Evolutionary conservation across 1,140 invertebrate species (phyloP).

Genomic region (Bacillus rossius): DNA sequence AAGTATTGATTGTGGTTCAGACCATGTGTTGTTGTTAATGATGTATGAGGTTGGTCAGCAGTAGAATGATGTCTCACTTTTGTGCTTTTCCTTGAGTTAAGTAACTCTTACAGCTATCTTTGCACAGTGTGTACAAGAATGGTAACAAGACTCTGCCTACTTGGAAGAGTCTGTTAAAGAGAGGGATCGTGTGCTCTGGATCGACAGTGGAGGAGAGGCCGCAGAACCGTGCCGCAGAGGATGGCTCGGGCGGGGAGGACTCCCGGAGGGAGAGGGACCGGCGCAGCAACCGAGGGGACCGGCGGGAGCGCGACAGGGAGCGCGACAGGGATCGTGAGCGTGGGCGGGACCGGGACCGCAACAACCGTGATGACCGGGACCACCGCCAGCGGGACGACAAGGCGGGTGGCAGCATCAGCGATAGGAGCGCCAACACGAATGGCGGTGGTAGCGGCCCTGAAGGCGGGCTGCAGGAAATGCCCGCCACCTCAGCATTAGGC

Average conservation of each 20-base stretch:
- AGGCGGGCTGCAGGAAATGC: no score
- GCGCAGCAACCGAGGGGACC: conserved; percentile 15
- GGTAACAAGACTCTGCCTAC: no score
- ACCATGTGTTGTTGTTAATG: no score
- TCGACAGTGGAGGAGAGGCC: conserved; percentile 19
- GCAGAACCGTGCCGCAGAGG: conserved; percentile 41
- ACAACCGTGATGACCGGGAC: conserved; percentile 36
- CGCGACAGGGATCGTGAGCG: conserved; percentile 23
- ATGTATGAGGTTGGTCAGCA: no score
- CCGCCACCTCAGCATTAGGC: no score
- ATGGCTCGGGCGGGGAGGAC: conserved; percentile 39
- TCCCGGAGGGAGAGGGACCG: conserved; percentile 4
- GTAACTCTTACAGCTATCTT: no score
- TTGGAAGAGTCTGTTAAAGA: no score
- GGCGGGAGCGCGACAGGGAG: conserved; percentile 24
- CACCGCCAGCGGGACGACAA: conserved; percentile 24
- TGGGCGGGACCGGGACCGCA: conserved; percentile 35
- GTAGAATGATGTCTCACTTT: no score
- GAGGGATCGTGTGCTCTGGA: no score
- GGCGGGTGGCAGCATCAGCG: conserved; percentile 31
- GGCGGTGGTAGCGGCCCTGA: not conserved
- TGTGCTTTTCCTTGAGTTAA: no score
- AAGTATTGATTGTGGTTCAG: no score
- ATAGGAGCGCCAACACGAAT: not conserved
- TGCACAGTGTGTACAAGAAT: no score